phyloP scores from a whole-genome alignment of 2,797 vertebrate species.

The Melanotaenia parkinsoni region DNA sequence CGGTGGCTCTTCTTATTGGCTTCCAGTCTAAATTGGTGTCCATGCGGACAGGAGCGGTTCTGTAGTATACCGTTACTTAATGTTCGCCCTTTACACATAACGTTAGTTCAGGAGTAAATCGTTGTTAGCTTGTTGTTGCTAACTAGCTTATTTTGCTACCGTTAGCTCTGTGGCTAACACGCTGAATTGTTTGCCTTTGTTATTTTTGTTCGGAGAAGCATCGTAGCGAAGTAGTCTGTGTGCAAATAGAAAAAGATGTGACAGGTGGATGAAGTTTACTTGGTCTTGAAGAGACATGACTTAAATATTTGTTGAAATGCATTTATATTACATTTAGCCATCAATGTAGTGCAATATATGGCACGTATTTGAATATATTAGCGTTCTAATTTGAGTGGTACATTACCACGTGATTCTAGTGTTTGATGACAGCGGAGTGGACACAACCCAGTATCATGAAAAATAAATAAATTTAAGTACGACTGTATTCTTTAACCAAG shows the following conservation, averaged over 20 bases:
- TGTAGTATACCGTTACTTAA: neutral
- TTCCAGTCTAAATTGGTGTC: conserved; percentile 81
- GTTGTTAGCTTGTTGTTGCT: conserved; percentile 69
- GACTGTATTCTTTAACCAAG: neutral
- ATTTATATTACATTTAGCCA: neutral
- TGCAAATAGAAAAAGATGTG: neutral
- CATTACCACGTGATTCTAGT: neutral
- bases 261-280: neutral
- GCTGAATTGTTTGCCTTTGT: conserved; percentile 49
- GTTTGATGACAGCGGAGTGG: neutral
- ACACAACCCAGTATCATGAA: neutral
- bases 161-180: conserved; percentile 68
- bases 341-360: neutral
- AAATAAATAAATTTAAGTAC: neutral
- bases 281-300: neutral
- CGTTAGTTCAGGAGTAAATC: conserved; percentile 28
- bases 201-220: conserved; percentile 43
- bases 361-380: neutral
- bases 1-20: conserved; percentile 84
- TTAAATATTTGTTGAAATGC: too few species aligned
- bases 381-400: neutral
- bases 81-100: neutral
- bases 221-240: conserved; percentile 10
- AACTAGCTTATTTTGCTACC: conserved; percentile 70
- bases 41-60: conserved; percentile 17